These are phyloP conservation scores for Lamellibrachia luymesi DNA, from an alignment of 1,140 invertebrate genomes.

Conservation along the genomic window DNA sequence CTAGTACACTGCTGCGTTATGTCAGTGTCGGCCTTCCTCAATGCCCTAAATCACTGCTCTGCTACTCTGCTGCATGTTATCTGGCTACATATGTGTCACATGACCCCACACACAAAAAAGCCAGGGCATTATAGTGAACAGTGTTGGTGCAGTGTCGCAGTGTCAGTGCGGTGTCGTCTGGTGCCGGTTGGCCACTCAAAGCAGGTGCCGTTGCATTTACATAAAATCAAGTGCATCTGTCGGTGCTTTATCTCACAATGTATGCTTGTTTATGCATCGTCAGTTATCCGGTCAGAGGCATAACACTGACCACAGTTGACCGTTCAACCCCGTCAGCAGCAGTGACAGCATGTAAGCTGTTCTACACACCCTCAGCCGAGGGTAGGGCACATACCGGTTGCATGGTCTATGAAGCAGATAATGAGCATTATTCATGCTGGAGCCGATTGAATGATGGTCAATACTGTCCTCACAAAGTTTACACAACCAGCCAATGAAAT, in stretches of 20 bases:
- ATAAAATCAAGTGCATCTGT: slow-evolving; percentile 1
- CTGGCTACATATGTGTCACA: background rate
- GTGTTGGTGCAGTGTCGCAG: background rate
- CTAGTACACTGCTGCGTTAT: background rate
- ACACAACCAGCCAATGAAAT: background rate
- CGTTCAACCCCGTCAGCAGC: background rate
- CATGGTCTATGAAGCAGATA: background rate
- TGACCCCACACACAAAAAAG: background rate
- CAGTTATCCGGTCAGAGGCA: background rate
- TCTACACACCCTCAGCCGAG: background rate
- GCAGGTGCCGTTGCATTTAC: background rate
- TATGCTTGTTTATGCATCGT: background rate
- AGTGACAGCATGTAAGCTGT: background rate
- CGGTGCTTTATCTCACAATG: background rate
- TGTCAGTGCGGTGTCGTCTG: background rate
- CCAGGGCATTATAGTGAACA: background rate
- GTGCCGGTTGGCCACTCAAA: background rate
- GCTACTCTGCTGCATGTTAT: background rate
- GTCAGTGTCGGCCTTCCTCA: background rate
- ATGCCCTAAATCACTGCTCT: background rate
- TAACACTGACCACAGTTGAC: background rate
- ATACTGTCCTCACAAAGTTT: background rate
- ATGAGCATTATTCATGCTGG: background rate
- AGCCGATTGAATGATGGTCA: background rate
- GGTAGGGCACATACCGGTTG: background rate